These are phyloP conservation scores for Phalloptychus januarius DNA, from an alignment of 2,797 vertebrate species.

Conservation along the genomic window DNA sequence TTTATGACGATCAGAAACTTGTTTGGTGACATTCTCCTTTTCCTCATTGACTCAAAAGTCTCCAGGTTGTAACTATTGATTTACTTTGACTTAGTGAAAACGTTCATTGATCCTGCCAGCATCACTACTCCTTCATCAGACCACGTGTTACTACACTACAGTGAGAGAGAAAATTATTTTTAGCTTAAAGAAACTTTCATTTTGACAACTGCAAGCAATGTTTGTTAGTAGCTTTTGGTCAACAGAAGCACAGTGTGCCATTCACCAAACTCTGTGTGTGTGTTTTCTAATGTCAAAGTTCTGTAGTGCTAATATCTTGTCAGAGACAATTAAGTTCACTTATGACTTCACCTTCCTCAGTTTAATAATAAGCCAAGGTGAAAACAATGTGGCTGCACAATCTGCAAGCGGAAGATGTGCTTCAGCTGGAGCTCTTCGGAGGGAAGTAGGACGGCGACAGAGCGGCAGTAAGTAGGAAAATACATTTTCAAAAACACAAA, in stretches of 20 bases:
- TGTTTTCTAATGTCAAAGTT: neutral
- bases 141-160: neutral
- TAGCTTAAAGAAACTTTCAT: neutral
- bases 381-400: neutral
- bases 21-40: neutral
- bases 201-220: neutral
- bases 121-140: neutral
- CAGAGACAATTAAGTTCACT: neutral
- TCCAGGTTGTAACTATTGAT: neutral
- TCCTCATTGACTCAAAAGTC: neutral
- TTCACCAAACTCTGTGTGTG: neutral
- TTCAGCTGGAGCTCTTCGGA: slow-evolving; percentile 52
- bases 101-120: neutral
- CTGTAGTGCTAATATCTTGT: neutral
- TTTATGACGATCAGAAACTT: too few relatives aligned
- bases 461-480: slow-evolving; percentile 42
- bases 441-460: neutral
- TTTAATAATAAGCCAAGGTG: neutral
- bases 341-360: neutral
- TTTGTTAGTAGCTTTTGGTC: neutral
- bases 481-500: slow-evolving; percentile 42
- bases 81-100: slow-evolving; percentile 4
- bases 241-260: neutral
- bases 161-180: neutral
- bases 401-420: slow-evolving; percentile 39